Base-by-base conservation (phyloP, 2,888 invertebrate genomes). In the Habrosyne pyritoides region DNA sequence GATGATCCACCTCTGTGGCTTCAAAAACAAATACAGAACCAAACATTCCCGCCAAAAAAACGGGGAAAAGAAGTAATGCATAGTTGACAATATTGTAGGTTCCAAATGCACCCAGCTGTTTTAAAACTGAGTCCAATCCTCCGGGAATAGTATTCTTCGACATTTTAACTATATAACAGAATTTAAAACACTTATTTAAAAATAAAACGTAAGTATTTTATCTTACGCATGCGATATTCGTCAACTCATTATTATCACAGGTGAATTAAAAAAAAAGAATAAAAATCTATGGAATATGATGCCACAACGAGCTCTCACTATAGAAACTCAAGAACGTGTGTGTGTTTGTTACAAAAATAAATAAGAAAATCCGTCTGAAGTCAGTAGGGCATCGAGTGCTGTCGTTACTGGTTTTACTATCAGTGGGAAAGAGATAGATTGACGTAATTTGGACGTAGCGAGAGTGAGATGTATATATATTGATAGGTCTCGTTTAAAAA, bases 1-100 rank as follows among this genome's bases (percentile, higher is more conserved):
- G 85, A 71, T 91, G 91, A 53, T 67, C 62, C 22, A 91, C 79
- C 64, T 90, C 87, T 0, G 84, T 63, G 0, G 91, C 91, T 70
- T 92, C 91, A 55, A 91, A 92, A n/a, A 91, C 84, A 53, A 78
- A 92, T 0, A 86, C 83, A 0, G 87, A 84, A 47, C 89, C 91
- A 54, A 79, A 91, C 84, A 91, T 86, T 73, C 91, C 91, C 62
- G 91, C 88, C 73, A 91, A 81, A 75, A 77, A 90, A 36, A 91
- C 87, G 0, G 91, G 91, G 48, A 89, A 87, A 22, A 92, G 63
- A 1, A 88, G 68, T 10, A 92, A 68, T 0, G 86, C 86, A 81
- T 90, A 92, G 57, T 91, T 91, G 59, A 90, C 66, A 12, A 92
- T 67, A 47, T 91, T 91, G 61, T 84, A 92, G 57, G 68, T 87